Conservation (phyloP, 1,140 invertebrate species). For the Drosophila kurseongensis region DNA sequence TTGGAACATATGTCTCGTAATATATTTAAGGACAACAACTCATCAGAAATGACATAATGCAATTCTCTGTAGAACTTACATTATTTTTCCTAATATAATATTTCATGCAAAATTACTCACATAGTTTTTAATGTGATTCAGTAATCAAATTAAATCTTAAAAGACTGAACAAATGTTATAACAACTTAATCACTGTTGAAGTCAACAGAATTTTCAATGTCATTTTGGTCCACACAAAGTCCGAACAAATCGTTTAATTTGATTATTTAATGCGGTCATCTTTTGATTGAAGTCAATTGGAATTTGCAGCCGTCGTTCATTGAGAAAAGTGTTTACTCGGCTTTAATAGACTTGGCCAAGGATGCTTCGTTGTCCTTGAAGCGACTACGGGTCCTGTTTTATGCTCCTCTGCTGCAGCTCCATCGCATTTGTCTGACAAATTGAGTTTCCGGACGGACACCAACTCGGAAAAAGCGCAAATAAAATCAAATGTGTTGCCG, state of each 20-base stretch:
- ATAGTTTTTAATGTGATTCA: too few species aligned
- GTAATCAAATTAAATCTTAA: too few species aligned
- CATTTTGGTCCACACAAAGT: neutral
- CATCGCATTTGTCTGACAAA: slow-evolving; percentile 62
- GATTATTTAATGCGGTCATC: slow-evolving; percentile 10
- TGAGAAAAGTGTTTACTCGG: slow-evolving; percentile 29
- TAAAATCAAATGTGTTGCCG: slow-evolving; percentile 49
- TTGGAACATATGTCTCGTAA: too few species aligned
- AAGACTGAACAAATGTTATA: too few species aligned
- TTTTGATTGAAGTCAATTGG: slow-evolving; percentile 33
- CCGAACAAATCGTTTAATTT: slow-evolving; percentile 13
- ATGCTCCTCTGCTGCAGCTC: slow-evolving; percentile 29
- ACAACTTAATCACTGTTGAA: too few species aligned
- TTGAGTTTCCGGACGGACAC: slow-evolving; percentile 60
- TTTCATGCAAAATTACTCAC: too few species aligned
- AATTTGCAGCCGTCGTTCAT: slow-evolving; percentile 34
- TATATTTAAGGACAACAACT: too few species aligned
- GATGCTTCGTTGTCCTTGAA: slow-evolving; percentile 30
- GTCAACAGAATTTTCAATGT: too few species aligned
- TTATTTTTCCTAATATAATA: too few species aligned
- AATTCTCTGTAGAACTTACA: too few species aligned
- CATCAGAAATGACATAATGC: too few species aligned
- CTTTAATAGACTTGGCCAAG: slow-evolving; percentile 37
- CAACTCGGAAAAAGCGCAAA: slow-evolving; percentile 40
- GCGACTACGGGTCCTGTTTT: slow-evolving; percentile 12